Percentiles rank a stretch among this genome's conserved stretches.
Conservation (phyloP, 2,797 vertebrate genomes). For the Peromyscus eremicus region DNA sequence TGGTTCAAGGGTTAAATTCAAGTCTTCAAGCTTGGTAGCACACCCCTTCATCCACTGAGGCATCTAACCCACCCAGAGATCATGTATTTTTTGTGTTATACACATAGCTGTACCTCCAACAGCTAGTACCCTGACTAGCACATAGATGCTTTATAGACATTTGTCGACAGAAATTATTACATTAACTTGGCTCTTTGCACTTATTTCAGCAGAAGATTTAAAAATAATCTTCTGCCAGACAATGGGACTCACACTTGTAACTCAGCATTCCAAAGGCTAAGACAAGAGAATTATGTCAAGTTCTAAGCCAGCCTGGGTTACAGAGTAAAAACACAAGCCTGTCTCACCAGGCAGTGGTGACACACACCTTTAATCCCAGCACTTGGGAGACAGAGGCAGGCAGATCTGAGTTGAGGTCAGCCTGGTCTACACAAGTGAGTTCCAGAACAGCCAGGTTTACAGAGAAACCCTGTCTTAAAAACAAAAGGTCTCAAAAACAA, state of each 20-base stretch:
- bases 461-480: neutral
- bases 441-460: neutral
- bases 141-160: neutral
- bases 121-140: neutral
- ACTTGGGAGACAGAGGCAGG: neutral
- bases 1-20: neutral
- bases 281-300: neutral
- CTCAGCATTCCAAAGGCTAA: neutral
- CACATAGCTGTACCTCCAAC: neutral
- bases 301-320: neutral
- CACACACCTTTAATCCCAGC: neutral
- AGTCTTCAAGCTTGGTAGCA: neutral
- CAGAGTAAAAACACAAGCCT: neutral
- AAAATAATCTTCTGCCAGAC: neutral
- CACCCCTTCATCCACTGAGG: neutral
- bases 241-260: neutral
- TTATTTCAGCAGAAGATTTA: neutral
- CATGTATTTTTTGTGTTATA: neutral
- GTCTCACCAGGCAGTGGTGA: neutral
- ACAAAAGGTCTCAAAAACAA: neutral
- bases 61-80: neutral
- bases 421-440: neutral
- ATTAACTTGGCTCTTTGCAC: neutral
- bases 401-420: neutral
- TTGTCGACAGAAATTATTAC: conserved; percentile 18